Conservation (phyloP, 2,797 vertebrate genomes). For the Hemitrygon akajei region DNA sequence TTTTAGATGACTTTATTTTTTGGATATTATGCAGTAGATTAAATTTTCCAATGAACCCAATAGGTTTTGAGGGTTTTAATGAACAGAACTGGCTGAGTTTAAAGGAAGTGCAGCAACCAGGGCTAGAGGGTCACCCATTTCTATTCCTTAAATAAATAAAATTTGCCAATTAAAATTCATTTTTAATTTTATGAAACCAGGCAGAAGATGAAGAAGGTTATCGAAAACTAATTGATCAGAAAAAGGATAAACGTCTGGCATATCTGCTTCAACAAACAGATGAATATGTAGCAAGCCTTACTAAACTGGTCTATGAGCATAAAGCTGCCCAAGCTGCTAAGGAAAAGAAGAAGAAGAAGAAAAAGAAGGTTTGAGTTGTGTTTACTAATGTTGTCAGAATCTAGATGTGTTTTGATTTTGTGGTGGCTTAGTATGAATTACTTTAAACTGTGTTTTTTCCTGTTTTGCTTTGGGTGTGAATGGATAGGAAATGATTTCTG, state of each 20-base stretch:
- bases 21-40: no score
- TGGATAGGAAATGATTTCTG: not conserved
- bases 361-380: conserved; percentile 64
- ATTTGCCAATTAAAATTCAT: not conserved
- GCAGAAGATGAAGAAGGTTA: conserved; percentile 97
- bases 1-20: no score
- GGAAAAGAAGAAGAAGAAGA: conserved; percentile 88
- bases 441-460: not conserved
- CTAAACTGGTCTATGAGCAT: conserved; percentile 89
- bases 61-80: no score
- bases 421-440: not conserved
- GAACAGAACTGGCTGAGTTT: no score
- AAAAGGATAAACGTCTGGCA: conserved; percentile 69
- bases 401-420: not conserved
- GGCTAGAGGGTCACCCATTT: not conserved
- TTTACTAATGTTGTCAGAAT: not conserved
- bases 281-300: conserved; percentile 73
- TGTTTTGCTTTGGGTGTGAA: not conserved
- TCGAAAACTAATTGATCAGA: conserved; percentile 75
- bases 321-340: conserved; percentile 95
- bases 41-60: no score
- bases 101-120: no score
- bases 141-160: not conserved
- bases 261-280: conserved; percentile 71
- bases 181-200: conserved; percentile 49